A percentile compares a stretch with the other conserved stretches of the same genome.
Evolutionary conservation across 2,113 vertebrate genomes (phyloP).

Genomic region (Rhinopithecus roxellana): DNA sequence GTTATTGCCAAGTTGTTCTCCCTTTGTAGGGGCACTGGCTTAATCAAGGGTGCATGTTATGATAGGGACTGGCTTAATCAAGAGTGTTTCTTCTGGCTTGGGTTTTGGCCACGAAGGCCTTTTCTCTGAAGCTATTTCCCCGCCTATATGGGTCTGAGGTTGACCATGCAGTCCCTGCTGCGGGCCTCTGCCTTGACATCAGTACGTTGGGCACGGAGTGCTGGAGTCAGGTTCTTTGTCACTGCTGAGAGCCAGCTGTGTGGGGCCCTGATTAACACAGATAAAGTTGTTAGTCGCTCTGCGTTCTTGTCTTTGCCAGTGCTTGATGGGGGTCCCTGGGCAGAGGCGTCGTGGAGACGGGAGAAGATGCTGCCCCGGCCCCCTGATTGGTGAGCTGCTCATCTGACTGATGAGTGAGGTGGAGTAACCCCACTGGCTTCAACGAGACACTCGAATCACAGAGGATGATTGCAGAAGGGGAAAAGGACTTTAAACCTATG

Average conservation of each 20-base stretch:
- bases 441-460: slow-evolving; percentile 76
- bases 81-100: not conserved
- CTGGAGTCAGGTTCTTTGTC: not conserved
- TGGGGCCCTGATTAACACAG: slow-evolving; percentile 72
- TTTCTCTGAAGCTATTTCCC: not conserved
- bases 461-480: slow-evolving; percentile 70
- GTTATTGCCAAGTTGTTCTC: too few species aligned
- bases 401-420: slow-evolving; percentile 77
- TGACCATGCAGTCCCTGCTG: not conserved
- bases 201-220: slow-evolving; percentile 57
- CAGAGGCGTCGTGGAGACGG: slow-evolving; percentile 59
- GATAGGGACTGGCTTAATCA: not conserved
- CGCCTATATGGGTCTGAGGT: not conserved
- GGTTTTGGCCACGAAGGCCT: not conserved
- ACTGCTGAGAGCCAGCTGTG: slow-evolving; percentile 73
- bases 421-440: slow-evolving; percentile 78
- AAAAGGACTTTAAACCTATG: slow-evolving; percentile 52
- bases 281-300: slow-evolving; percentile 38
- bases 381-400: slow-evolving; percentile 74
- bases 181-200: slow-evolving; percentile 22
- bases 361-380: slow-evolving; percentile 36
- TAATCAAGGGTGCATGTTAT: not conserved
- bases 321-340: slow-evolving; percentile 75
- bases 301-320: slow-evolving; percentile 32
- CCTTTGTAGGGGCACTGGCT: not conserved